Base-by-base conservation (phyloP, 2,113 vertebrate species). In the Himantopus leucocephalus region DNA sequence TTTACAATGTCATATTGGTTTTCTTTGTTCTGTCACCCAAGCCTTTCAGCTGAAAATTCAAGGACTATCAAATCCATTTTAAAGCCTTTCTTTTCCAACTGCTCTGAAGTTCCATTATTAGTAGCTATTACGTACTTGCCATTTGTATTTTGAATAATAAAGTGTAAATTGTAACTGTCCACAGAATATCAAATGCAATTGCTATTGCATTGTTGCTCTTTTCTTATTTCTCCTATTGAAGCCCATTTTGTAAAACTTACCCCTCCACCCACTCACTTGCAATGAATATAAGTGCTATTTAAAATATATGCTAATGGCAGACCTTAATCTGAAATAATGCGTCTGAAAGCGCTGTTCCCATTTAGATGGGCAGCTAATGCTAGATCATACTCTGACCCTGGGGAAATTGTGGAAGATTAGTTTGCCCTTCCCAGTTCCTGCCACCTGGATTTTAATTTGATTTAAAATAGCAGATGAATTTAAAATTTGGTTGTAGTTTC, bases 91-190 rank as follows among this genome's bases (percentile, higher is more conserved):
- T 87, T 85, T 82, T 64, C 56, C 39, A 90, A 2, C 19, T 2
- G 1, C 77, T 37, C 87, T 56, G 43, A 81, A 82, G 66, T 24
- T 88, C 56, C 62, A 37, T 79, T 88, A 48, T 82, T 58, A 89
- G 35, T 48, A 75, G 66, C 58, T 81, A 62, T 90, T 92, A 90
- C 13, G 3, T 48, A 18, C 82, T 94, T 82, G 43, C 56, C 73
- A 76, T 84, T 94, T 79, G 43, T 68, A 45, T 75, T 94, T 87
- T 88, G 73, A 85, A 93, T 91, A 78, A 84, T 52, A 17, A 94
- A 92, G 8, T 29, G 87, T 50, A 64, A 89, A 85, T 85, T 53
- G 87, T 56, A 95, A 76, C 93, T 56, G 34, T 76, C 86, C 81
- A 32, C 24, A 85, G 62, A 64, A 90, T 70, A 79, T 87, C 53